These are phyloP conservation scores for Seira musarum DNA, from an alignment of 2,888 invertebrate species.

Conservation along the genomic window DNA sequence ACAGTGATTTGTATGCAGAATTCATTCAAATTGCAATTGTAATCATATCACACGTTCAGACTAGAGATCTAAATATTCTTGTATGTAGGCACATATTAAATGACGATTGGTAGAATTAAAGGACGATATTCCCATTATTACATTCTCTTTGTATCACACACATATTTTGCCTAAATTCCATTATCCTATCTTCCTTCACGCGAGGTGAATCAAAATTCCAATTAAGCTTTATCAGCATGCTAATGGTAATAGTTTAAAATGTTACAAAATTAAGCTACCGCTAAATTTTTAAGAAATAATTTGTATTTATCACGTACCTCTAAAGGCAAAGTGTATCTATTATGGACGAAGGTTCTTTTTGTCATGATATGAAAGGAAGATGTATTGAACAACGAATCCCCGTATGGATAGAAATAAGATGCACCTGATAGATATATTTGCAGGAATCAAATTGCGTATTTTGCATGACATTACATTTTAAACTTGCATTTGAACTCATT, in stretches of 20 bases:
- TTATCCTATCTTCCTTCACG: neutral
- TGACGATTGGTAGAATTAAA: too few relatives aligned
- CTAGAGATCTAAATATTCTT: neutral
- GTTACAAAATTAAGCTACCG: neutral
- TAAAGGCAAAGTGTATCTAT: neutral
- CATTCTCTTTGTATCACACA: too few relatives aligned
- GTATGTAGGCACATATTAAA: neutral
- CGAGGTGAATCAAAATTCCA: slow-evolving; percentile 1
- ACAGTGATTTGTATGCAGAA: slow-evolving; percentile 8
- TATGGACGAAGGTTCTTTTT: neutral
- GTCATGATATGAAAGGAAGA: too few relatives aligned
- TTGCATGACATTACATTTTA: too few relatives aligned
- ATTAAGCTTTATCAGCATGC: neutral
- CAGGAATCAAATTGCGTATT: too few relatives aligned
- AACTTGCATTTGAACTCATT: too few relatives aligned
- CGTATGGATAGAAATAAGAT: too few relatives aligned
- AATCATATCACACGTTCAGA: neutral
- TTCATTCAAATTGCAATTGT: neutral
- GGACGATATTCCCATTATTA: too few relatives aligned
- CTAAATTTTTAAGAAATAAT: neutral
- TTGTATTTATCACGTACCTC: neutral
- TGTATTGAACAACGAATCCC: too few relatives aligned
- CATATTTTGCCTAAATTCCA: neutral
- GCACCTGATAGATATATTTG: too few relatives aligned
- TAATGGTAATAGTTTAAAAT: neutral